Conservation (phyloP, 2,113 vertebrate genomes). For the Odocoileus virginianus region DNA sequence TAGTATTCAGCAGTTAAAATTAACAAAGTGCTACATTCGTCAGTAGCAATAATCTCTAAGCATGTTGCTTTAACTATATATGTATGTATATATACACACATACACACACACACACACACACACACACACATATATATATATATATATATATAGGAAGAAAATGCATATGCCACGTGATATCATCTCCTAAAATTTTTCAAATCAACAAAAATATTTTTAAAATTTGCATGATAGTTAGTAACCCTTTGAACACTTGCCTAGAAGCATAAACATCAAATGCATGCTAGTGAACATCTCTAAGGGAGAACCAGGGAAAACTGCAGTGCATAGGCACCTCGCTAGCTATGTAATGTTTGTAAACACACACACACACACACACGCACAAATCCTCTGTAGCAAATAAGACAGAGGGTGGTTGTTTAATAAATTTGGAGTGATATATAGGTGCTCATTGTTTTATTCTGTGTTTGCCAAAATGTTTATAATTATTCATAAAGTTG, state of each 20-base stretch:
- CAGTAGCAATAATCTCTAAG: not conserved
- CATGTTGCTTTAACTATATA: not conserved
- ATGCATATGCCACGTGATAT: not conserved
- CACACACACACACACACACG: not conserved
- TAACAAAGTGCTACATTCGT: not conserved
- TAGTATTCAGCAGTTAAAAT: not conserved
- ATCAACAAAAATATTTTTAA: not conserved
- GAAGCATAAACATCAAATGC: not conserved
- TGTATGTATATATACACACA: fast-evolving
- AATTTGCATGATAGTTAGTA: not conserved
- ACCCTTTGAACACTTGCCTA: not conserved
- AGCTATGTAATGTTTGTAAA: not conserved
- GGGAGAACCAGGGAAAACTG: fast-evolving
- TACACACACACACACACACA: not conserved
- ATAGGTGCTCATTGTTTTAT: not conserved
- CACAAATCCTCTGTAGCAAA: not conserved
- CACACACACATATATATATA: no score
- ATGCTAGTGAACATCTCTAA: not conserved
- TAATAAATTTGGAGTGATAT: no score
- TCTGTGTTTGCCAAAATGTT: not conserved
- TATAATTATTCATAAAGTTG: not conserved
- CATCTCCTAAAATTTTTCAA: slow-evolving; percentile 5
- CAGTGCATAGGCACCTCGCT: fast-evolving
- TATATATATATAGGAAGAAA: not conserved
- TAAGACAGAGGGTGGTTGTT: no score